phyloP scores from a whole-genome alignment of 2,888 invertebrate species.

The Rotaria socialis region DNA sequence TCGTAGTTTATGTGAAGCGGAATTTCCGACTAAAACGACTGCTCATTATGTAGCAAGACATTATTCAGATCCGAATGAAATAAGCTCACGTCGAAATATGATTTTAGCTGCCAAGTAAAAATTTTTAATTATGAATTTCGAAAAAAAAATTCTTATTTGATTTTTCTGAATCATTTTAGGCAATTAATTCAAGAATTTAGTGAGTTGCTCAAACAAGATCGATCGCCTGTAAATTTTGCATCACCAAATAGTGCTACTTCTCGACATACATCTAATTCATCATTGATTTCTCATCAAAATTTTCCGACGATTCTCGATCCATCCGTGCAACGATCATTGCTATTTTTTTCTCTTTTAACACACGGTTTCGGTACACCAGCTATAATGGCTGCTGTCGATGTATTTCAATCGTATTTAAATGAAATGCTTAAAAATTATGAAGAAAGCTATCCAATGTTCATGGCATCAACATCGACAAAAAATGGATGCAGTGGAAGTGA shows the following conservation, averaged over 20 bases:
- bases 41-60: conserved; percentile 91
- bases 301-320: conserved; percentile 68
- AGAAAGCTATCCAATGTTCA: conserved; percentile 69
- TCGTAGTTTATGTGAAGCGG: conserved; percentile 96
- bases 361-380: conserved; percentile 98
- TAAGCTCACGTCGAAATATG: conserved; percentile 60
- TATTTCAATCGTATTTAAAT: conserved; percentile 89
- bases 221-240: conserved; percentile 68
- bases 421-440: conserved; percentile 94
- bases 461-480: neutral
- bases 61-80: conserved; percentile 58
- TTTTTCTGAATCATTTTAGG: conserved; percentile 60
- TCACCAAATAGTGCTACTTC: neutral
- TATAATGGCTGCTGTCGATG: conserved; percentile 89
- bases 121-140: neutral
- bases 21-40: conserved; percentile 92
- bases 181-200: conserved; percentile 93
- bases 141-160: neutral
- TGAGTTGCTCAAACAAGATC: conserved; percentile 92
- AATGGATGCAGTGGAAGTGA: conserved; percentile 1
- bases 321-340: conserved; percentile 88
- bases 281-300: neutral
- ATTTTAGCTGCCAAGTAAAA: conserved; percentile 79
- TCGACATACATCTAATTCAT: conserved; percentile 13
- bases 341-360: conserved; percentile 93